A percentile compares a stretch with the other conserved stretches of the same genome.
These are phyloP conservation scores for Castor canadensis DNA, from an alignment of 2,113 vertebrate genomes.

Conservation along the genomic window DNA sequence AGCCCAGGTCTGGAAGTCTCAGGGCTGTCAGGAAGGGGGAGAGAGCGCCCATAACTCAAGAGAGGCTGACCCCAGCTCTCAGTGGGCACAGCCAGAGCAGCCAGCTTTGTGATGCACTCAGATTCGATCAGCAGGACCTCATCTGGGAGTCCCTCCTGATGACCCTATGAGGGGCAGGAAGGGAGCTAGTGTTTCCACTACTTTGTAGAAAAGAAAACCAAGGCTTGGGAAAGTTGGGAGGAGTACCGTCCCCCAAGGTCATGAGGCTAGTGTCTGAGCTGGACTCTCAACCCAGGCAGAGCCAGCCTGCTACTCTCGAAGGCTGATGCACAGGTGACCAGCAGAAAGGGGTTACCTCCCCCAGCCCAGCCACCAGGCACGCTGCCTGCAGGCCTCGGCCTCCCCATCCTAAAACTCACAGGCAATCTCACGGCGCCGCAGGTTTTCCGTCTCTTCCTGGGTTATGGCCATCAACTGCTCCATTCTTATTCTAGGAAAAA, in stretches of 20 bases:
- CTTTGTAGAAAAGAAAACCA: not conserved
- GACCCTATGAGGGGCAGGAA: not conserved
- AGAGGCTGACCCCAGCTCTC: not conserved
- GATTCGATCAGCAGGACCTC: too few species aligned
- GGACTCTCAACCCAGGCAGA: not conserved
- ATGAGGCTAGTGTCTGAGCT: not conserved
- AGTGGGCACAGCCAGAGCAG: not conserved
- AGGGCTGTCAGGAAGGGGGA: not conserved
- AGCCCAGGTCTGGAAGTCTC: not conserved
- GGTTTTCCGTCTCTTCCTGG: constrained; percentile 93
- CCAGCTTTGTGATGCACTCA: not conserved
- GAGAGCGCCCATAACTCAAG: not conserved
- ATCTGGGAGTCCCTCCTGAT: not conserved
- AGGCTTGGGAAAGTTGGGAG: not conserved
- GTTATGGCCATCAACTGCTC: constrained; percentile 95
- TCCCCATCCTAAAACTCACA: constrained; percentile 81
- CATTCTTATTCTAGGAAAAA: constrained; percentile 90
- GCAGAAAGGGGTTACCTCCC: not conserved
- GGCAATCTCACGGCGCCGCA: constrained; percentile 93
- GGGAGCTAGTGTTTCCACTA: not conserved
- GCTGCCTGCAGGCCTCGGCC: fast-evolving
- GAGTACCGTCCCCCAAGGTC: not conserved
- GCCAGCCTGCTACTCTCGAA: fast-evolving
- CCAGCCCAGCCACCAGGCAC: fast-evolving
- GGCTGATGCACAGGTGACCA: not conserved